Evolutionary conservation across 2,888 invertebrate species (phyloP).

Genomic region (Tenodera sinensis): DNA sequence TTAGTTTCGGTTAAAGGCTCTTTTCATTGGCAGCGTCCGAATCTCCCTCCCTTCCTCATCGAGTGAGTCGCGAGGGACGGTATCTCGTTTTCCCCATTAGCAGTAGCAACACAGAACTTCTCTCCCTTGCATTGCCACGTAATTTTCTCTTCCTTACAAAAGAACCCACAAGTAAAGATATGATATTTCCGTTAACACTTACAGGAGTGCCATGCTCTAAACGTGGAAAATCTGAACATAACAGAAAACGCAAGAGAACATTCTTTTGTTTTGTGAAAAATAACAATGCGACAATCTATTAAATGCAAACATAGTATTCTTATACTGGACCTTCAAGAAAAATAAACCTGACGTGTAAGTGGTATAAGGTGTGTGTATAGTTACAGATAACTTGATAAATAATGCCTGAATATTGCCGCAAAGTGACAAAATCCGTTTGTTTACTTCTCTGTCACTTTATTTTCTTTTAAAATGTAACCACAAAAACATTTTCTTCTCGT

Average conservation of each 20-base stretch:
- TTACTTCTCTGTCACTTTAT: too few species aligned
- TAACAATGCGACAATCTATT: too few species aligned
- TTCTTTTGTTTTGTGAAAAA: background rate
- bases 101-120: background rate
- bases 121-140: background rate
- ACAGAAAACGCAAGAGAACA: background rate
- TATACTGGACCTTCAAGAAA: too few species aligned
- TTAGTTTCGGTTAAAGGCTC: constrained; percentile 14
- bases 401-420: too few species aligned
- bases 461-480: too few species aligned
- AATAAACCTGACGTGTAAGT: too few species aligned
- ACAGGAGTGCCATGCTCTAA: background rate
- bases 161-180: background rate
- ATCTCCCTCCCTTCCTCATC: background rate
- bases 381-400: too few species aligned
- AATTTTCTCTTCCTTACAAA: background rate
- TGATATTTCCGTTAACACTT: background rate
- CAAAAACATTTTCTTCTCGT: too few species aligned
- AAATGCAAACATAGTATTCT: too few species aligned
- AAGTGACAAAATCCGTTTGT: too few species aligned
- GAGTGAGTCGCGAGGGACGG: background rate
- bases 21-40: constrained; percentile 8
- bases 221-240: background rate
- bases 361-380: too few species aligned
- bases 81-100: background rate